These are phyloP conservation scores for Agriotes lineatus DNA, from an alignment of 2,888 invertebrate species.

Conservation along the genomic window DNA sequence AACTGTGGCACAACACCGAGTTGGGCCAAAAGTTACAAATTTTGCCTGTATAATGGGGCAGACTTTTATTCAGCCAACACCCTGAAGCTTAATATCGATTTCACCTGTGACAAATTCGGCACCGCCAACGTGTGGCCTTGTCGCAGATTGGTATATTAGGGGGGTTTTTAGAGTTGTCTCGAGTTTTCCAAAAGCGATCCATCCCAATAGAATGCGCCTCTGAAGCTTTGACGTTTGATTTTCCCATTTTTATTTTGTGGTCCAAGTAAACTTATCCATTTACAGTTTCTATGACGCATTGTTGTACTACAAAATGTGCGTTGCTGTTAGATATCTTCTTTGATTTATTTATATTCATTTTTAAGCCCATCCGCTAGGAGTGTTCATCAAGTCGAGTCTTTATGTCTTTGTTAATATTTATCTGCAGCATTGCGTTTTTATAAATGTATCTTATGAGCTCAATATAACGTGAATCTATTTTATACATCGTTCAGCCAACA, in stretches of 20 bases:
- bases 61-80: too few species aligned
- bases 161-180: too few species aligned
- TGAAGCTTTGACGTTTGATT: not conserved
- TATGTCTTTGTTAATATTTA: not conserved
- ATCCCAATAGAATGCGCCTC: not conserved
- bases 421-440: not conserved
- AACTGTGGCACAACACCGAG: too few species aligned
- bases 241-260: not conserved
- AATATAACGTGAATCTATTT: not conserved
- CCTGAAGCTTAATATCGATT: too few species aligned
- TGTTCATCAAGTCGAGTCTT: not conserved
- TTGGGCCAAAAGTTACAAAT: too few species aligned
- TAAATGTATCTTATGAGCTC: not conserved
- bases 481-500: too few species aligned
- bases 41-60: too few species aligned
- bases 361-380: not conserved
- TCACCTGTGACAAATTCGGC: too few species aligned
- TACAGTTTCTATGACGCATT: not conserved
- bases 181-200: too few species aligned
- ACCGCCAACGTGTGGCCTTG: too few species aligned
- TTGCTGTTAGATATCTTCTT: not conserved
- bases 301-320: not conserved
- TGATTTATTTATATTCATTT: not conserved
- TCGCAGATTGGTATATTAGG: too few species aligned
- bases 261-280: not conserved